Evolutionary conservation across 2,113 vertebrate genomes (phyloP), one percentile per base, ranked within the genome.

Genomic region (Paratilapia polleni): DNA sequence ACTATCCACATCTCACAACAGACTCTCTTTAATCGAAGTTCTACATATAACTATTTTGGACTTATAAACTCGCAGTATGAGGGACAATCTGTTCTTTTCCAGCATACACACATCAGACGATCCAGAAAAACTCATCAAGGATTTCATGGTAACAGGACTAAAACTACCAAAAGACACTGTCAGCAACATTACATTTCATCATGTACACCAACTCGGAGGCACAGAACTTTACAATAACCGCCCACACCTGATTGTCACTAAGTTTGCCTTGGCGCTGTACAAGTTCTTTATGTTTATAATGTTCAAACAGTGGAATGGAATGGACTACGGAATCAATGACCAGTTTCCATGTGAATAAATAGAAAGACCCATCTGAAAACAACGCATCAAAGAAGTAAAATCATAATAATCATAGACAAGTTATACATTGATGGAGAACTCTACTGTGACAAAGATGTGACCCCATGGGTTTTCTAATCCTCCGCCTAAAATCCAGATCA

Each of bases 21-120:
- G 22, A 68, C 38, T 47, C 3, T 38, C 8, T 26, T 68, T 68
- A 26, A 26, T 17, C 26, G 64, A 68, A 68, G n/a, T n/a, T n/a
- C n/a, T n/a, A n/a, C n/a, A n/a, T n/a, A n/a, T n/a, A 68, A 47
- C 64, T 47, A 47, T 68, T 49, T 24, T 68, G 9, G 41, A 68
- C 41, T 26, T 26, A 22, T 19, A 49, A 70, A 28, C 43, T 20
- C 12, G 5, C 10, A 70, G 24, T 43, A 70, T 20, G 7, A 70
- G 24, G 6, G 9, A 70, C 24, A 49, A 8, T 15, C 24, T 70
- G 22, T 2, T 49, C 2, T 6, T 70, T 12, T 28, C 43, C 24
- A 20, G 15, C 41, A 68, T 68, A 19, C 8, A 47, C 24, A 28
- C 22, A 70, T 12, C 9, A 12, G 64, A 49, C 17, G 8, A 47